Percentiles rank a stretch among this genome's conserved stretches.
Conservation (phyloP, 2,797 vertebrate genomes). For the Chaenodraco wilsoni region DNA sequence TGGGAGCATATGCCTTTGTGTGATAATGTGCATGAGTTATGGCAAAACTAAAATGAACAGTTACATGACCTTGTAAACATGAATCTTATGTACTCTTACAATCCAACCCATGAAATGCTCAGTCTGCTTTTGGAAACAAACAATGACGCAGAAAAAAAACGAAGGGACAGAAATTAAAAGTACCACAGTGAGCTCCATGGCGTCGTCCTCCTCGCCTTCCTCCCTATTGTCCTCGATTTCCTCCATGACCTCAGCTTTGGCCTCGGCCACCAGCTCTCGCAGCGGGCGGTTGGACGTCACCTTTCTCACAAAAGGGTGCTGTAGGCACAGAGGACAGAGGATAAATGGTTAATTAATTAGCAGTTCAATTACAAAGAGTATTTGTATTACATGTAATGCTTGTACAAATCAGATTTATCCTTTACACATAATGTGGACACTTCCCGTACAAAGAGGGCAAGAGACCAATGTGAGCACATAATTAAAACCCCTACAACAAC, state of each 20-base stretch:
- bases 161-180: constrained; percentile 5
- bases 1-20: background rate
- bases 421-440: too few species aligned
- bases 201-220: constrained; percentile 91
- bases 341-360: constrained; percentile 10
- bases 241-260: constrained; percentile 98
- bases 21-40: background rate
- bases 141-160: constrained; percentile 15
- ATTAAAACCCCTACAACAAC: background rate
- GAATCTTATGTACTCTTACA: background rate
- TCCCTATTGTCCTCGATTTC: constrained; percentile 95
- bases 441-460: background rate
- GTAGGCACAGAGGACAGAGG: constrained; percentile 31
- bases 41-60: background rate
- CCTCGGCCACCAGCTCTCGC: constrained; percentile 95
- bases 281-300: constrained; percentile 89
- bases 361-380: background rate
- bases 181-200: constrained; percentile 83
- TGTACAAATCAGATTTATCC: background rate
- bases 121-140: constrained; percentile 24
- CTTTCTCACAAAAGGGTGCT: constrained; percentile 91
- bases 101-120: background rate
- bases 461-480: background rate
- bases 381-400: background rate
- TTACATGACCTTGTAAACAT: background rate